Conservation (phyloP, 2,113 vertebrate species). For the Oenanthe oenanthe region DNA sequence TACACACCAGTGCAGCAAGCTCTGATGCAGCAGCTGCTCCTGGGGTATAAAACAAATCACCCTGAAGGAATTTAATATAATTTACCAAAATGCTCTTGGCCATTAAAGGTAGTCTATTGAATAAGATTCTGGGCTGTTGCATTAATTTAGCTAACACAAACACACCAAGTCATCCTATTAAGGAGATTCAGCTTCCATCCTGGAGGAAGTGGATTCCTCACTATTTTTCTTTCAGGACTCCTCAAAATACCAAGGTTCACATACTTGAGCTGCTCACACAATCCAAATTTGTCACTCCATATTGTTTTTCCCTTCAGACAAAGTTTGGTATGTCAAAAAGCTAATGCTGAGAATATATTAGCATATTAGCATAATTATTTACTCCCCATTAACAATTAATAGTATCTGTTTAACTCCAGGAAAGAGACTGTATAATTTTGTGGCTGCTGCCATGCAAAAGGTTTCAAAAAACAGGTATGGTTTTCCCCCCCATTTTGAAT, state of each 20-base stretch:
- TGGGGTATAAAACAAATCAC: not conserved
- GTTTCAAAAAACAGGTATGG: not conserved
- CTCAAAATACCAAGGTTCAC: not conserved
- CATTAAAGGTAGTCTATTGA: not conserved
- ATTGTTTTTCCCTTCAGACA: not conserved
- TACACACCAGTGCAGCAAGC: rapidly evolving
- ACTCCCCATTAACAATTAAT: not conserved
- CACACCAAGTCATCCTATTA: not conserved
- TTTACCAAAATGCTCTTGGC: not conserved
- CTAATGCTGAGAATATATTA: not conserved
- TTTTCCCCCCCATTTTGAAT: not conserved
- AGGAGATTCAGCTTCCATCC: not conserved
- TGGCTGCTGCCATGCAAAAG: not conserved
- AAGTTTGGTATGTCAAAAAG: not conserved
- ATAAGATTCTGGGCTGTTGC: not conserved
- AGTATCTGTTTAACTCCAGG: not conserved
- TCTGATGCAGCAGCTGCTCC: not conserved
- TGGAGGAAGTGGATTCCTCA: not conserved
- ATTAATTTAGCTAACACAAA: not conserved
- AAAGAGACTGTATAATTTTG: not conserved
- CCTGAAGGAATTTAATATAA: not conserved
- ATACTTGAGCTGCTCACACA: not conserved
- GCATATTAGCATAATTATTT: not conserved
- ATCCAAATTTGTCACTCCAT: not conserved
- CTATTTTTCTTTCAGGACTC: not conserved